Evolutionary conservation across 2,888 invertebrate genomes (phyloP).

Genomic region (Chrysina gloriosa): DNA sequence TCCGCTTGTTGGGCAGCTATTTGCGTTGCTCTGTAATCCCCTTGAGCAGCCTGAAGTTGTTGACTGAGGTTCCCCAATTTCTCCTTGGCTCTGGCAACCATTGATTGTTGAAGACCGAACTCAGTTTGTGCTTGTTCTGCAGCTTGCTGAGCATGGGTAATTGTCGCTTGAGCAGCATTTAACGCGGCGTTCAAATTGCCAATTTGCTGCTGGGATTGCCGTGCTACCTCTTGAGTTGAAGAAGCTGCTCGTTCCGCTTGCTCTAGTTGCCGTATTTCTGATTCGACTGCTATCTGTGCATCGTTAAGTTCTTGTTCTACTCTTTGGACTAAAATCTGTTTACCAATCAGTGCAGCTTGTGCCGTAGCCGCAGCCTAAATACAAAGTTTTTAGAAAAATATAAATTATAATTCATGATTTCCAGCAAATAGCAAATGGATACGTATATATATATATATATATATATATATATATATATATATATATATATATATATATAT

Average conservation of each 20-base stretch:
- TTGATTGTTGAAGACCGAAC: constrained; percentile 77
- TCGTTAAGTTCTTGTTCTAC: constrained; percentile 81
- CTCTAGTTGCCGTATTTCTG: constrained; percentile 78
- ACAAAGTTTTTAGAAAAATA: background rate
- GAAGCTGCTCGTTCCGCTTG: constrained; percentile 79
- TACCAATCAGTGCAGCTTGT: constrained; percentile 75
- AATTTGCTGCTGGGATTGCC: constrained; percentile 67
- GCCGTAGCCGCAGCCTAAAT: constrained; percentile 74
- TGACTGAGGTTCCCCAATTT: constrained; percentile 74
- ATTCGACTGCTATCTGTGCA: constrained; percentile 75
- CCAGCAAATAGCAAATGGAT: background rate
- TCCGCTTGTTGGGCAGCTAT: constrained; percentile 77
- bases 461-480: no score
- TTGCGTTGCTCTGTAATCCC: constrained; percentile 81
- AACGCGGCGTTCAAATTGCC: constrained; percentile 80
- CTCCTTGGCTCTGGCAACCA: constrained; percentile 81
- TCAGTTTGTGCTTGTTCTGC: constrained; percentile 81
- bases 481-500: no score
- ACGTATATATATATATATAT: no score
- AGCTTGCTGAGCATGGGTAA: constrained; percentile 80
- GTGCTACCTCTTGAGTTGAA: constrained; percentile 78
- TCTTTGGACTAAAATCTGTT: constrained; percentile 67
- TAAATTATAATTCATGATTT: background rate
- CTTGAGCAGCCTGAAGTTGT: constrained; percentile 75
- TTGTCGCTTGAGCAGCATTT: constrained; percentile 81